Base-by-base conservation (phyloP, 2,888 invertebrate genomes). In the Cerastis rubricosa region DNA sequence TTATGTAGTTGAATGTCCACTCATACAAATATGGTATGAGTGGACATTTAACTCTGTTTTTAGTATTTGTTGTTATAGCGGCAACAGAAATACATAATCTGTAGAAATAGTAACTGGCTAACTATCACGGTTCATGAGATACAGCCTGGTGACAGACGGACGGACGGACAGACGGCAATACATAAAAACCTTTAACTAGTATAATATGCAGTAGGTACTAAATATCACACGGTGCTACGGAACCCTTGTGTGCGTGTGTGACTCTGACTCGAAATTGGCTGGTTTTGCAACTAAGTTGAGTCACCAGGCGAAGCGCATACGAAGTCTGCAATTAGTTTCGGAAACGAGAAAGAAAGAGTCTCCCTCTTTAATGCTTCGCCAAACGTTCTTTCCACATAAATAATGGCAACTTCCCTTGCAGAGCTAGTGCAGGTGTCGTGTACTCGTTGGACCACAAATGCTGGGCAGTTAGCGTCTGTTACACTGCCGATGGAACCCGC, bases 391-490 rank as follows among this genome's bases (percentile, higher is more conserved):
- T 17, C 29, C 17, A 29, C 29, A 3, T 29, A 59, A 29, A 17
- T 3, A 59, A 25, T n/a, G 54, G 22, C 9, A 35, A 97, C 81
- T 95, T 43, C 6, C n/a, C 14, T 19, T 11, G n/a, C 93, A 99
- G 99, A 3, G 98, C 98, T 90, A 98, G 98, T 92, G 98, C 98
- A 0, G 98, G 98, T 92, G 97, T 98, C 9, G 98, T 98, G 14
- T 98, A 98, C 51, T 98, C 98, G 0, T 94, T 99, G 74, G 98
- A 99, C 0, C 99, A 99, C 93, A 98, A 98, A 19, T 98, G 98
- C 0, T 99, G 99, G 99, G 99, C 98, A 8, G 95, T 99, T 5
- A 97, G 98, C 87, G 99, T 99, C 0, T 98, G 98, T 64, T 99
- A 99, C 94, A 98, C 99, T 6, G 98, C 98, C 4, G 98, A 99